Percentiles rank a stretch among this genome's conserved stretches.
Evolutionary conservation across 2,113 vertebrate genomes (phyloP).

Genomic region (Marmota monax): DNA sequence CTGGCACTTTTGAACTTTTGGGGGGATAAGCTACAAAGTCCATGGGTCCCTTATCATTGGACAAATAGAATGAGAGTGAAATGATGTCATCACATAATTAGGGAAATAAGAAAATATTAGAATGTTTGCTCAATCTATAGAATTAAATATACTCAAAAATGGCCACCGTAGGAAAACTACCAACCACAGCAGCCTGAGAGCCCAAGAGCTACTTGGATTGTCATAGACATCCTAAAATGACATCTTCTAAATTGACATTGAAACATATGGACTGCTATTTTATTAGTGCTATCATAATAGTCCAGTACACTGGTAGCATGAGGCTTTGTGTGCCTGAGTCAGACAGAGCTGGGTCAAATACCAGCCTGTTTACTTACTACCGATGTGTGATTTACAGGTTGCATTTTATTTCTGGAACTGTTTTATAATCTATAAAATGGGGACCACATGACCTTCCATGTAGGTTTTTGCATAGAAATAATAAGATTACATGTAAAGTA

Average conservation of each 20-base stretch:
- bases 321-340: background rate
- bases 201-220: background rate
- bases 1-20: slow-evolving; percentile 25
- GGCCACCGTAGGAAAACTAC: background rate
- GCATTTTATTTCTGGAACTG: background rate
- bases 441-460: background rate
- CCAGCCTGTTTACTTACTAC: background rate
- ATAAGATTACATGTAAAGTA: background rate
- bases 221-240: background rate
- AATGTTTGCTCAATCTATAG: background rate
- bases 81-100: background rate
- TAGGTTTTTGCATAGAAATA: background rate
- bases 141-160: slow-evolving; percentile 6
- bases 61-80: slow-evolving; percentile 14
- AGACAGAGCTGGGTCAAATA: background rate
- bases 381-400: background rate
- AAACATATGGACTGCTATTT: background rate
- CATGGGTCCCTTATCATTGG: slow-evolving; percentile 5
- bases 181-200: background rate
- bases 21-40: background rate
- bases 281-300: background rate
- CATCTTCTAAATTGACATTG: background rate
- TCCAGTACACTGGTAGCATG: background rate
- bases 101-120: background rate
- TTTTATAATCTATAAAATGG: background rate